Evolutionary conservation across 2,888 invertebrate genomes (phyloP).

Genomic region (Hermaeophaga mercurialis): DNA sequence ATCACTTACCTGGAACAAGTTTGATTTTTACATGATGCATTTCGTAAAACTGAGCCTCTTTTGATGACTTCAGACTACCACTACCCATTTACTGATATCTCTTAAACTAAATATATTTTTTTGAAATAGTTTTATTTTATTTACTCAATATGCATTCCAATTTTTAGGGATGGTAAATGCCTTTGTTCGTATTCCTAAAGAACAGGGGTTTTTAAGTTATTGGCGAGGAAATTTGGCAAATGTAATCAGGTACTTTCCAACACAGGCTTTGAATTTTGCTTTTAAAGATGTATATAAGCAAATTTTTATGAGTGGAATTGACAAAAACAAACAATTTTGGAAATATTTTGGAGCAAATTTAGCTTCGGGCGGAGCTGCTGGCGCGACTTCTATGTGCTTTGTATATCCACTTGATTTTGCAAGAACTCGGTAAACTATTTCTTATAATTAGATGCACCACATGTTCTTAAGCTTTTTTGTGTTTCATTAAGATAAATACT

Average conservation of each 20-base stretch:
- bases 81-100: not conserved
- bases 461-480: too few relatives aligned
- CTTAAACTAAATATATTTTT: not conserved
- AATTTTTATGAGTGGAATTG: constrained; percentile 70
- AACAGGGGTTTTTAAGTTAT: constrained; percentile 71
- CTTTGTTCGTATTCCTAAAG: constrained; percentile 69
- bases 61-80: not conserved
- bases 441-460: too few relatives aligned
- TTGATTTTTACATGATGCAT: not conserved
- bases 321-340: constrained; percentile 75
- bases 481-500: too few relatives aligned
- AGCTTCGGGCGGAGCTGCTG: constrained; percentile 78
- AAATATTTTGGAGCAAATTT: constrained; percentile 74
- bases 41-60: not conserved
- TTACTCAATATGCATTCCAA: not conserved
- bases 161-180: constrained; percentile 68
- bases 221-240: constrained; percentile 83
- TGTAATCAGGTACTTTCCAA: constrained; percentile 78
- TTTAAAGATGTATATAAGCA: constrained; percentile 81
- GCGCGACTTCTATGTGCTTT: constrained; percentile 76
- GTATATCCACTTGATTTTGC: constrained; percentile 80
- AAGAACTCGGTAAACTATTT: constrained; percentile 65
- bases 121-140: too few relatives aligned
- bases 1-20: too few relatives aligned
- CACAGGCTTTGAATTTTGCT: constrained; percentile 78